These are phyloP conservation scores for Pseudocheirus occidentalis DNA, from an alignment of 2,797 vertebrate genomes.

Conservation along the genomic window DNA sequence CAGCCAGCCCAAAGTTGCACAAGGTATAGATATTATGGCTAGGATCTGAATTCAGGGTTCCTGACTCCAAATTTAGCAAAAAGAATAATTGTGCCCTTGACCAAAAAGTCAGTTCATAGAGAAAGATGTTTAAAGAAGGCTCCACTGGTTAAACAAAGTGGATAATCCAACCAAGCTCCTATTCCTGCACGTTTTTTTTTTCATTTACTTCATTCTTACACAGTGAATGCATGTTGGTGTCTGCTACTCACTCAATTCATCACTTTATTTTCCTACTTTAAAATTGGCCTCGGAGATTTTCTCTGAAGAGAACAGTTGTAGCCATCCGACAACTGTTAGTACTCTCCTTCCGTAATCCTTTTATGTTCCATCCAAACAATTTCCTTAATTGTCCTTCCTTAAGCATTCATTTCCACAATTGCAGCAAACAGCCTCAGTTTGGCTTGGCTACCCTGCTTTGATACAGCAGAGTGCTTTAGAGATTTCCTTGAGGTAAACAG, in stretches of 20 bases:
- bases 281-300: neutral
- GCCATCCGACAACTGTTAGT: neutral
- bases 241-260: neutral
- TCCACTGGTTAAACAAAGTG: neutral
- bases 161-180: neutral
- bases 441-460: neutral
- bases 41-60: neutral
- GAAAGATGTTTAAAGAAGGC: neutral
- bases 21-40: neutral
- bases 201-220: accelerated
- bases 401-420: neutral
- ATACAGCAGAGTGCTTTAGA: neutral
- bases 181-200: neutral
- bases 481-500: neutral
- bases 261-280: neutral
- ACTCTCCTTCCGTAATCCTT: neutral
- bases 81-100: neutral
- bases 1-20: neutral
- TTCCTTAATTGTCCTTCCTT: neutral
- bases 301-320: neutral
- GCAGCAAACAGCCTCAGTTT: neutral
- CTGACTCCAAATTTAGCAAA: neutral
- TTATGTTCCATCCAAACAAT: neutral
- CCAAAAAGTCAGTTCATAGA: neutral
- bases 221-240: neutral